Conservation (phyloP, 2,797 vertebrate genomes). For the Tragelaphus oryx region DNA sequence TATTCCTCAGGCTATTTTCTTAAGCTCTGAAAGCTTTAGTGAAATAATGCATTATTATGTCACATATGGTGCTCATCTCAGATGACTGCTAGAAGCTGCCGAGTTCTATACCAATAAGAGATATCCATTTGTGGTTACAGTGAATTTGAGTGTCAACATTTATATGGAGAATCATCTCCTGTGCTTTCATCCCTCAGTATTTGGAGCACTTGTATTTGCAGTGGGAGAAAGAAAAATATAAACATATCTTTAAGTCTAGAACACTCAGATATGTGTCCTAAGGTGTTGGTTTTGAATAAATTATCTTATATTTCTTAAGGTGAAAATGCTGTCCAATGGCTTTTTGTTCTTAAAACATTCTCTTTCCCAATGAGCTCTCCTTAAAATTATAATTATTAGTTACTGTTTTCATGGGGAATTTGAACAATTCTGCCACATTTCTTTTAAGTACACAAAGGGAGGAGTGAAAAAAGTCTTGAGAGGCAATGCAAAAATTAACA, state of each 20-base stretch:
- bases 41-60: slow-evolving; percentile 34
- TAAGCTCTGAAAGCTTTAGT: slow-evolving; percentile 58
- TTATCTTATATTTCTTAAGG: neutral
- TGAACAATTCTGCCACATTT: neutral
- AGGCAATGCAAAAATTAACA: neutral
- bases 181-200: slow-evolving; percentile 31
- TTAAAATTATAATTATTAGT: slow-evolving; percentile 21
- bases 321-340: neutral
- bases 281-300: neutral
- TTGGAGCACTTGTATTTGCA: slow-evolving; percentile 17
- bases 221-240: neutral
- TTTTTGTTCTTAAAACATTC: neutral
- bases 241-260: neutral
- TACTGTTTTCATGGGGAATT: neutral
- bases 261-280: neutral
- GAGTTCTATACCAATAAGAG: neutral
- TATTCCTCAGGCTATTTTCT: slow-evolving; percentile 50
- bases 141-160: neutral
- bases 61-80: slow-evolving; percentile 52
- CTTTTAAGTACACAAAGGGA: neutral
- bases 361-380: neutral
- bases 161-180: neutral
- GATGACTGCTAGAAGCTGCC: slow-evolving; percentile 22
- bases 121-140: neutral
- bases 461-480: neutral